These are phyloP conservation scores for Dryocosmus kuriphilus DNA, from an alignment of 2,888 invertebrate species.

Conservation along the genomic window DNA sequence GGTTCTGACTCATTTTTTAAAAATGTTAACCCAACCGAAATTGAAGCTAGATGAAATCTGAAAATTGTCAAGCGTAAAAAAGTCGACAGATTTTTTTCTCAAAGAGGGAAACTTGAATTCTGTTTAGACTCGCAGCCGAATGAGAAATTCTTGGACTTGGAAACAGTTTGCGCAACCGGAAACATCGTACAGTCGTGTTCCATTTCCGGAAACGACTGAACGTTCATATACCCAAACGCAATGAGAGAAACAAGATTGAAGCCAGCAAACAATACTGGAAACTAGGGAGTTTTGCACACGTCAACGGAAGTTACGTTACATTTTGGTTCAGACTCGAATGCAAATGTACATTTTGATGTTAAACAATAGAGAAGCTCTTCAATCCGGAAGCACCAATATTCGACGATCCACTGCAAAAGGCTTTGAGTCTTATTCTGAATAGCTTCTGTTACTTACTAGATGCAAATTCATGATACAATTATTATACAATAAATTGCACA, in stretches of 20 bases:
- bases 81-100: background rate
- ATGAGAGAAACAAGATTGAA: conserved; percentile 19
- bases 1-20: background rate
- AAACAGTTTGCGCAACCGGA: conserved; percentile 31
- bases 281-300: conserved; percentile 16
- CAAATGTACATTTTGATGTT: conserved; percentile 15
- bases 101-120: background rate
- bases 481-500: background rate
- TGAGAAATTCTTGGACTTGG: conserved; percentile 3
- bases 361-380: conserved; percentile 13
- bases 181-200: conserved; percentile 20
- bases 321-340: conserved; percentile 6
- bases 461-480: background rate
- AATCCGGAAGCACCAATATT: background rate
- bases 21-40: background rate
- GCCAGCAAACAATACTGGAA: conserved; percentile 27
- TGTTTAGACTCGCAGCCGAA: conserved; percentile 2
- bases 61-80: background rate
- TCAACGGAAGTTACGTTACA: conserved; percentile 24
- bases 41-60: background rate
- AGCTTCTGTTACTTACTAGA: background rate
- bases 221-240: conserved; percentile 11
- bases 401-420: background rate
- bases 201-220: conserved; percentile 38
- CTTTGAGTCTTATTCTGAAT: background rate